A percentile compares a stretch with the other conserved stretches of the same genome.
phyloP scores from a whole-genome alignment of 2,797 vertebrate species.

The Triplophysa bombifrons region DNA sequence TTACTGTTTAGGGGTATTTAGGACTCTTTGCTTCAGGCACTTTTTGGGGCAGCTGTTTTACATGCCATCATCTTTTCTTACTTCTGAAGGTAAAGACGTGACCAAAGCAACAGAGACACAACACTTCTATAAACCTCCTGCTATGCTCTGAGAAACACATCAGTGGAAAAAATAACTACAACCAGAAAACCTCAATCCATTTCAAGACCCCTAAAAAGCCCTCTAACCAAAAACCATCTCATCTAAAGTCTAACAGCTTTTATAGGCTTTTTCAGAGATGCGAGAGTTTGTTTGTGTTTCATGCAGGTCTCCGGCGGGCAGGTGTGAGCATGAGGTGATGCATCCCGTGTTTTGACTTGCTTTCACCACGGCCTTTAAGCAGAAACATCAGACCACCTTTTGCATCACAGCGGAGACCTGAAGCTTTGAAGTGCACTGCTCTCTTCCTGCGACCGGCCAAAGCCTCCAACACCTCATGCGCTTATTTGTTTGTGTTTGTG shows the following conservation, averaged over 20 bases:
- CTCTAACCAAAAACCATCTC: background rate
- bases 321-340: constrained; percentile 23
- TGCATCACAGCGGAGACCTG: constrained; percentile 28
- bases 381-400: constrained; percentile 24
- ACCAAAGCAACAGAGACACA: background rate
- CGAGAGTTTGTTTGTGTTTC: constrained; percentile 37
- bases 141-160: background rate
- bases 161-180: background rate
- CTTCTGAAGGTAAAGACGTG: background rate
- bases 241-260: background rate
- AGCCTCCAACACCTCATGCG: constrained; percentile 18
- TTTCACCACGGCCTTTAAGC: constrained; percentile 32
- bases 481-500: constrained; percentile 3
- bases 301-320: constrained; percentile 26
- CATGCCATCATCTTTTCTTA: background rate
- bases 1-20: background rate
- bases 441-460: constrained; percentile 17
- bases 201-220: background rate
- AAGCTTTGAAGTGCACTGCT: constrained; percentile 46
- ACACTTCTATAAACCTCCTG: background rate
- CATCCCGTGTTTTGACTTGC: background rate
- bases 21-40: background rate
- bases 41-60: background rate
- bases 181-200: background rate
- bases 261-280: background rate